Evolutionary conservation across 2,113 vertebrate species (phyloP), one percentile per base, ranked within the genome.

Genomic region (Anarrhichthys ocellatus): DNA sequence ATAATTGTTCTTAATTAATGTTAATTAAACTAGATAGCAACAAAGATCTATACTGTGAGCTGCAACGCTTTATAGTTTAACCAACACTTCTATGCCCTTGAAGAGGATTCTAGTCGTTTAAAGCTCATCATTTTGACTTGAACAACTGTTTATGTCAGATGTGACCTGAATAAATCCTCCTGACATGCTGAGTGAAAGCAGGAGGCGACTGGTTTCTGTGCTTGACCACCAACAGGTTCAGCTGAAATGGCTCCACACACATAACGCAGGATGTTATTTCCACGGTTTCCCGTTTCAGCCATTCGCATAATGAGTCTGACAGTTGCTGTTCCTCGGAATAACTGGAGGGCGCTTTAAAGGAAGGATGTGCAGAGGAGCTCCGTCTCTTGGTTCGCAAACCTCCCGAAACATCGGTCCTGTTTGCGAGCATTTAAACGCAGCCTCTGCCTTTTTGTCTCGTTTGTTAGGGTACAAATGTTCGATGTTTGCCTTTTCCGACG

Each of bases 101-200:
- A 72, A 10, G 56, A 58, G 50, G 27, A 7, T 27, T 36, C 20
- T 1, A 44, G 56, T 29, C 8, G 29, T 48, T 50, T 14, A 22
- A n/a, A n/a, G 61, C 14, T 66, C 24, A 2, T 73, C 1, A 11
- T 42, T 81, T 40, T 24, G 54, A 84, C 75, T 36, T 4, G 66
- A 86, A 22, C 81, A 91, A 81, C 80, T 88, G 81, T 38, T 80
- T 29, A 0, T 46, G 36, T 61, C 83, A 84, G 59, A 56, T 65
- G 77, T 76, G 32, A 40, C 29, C 32, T 17, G 17, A 66, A 54
- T 71, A 34, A 84, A 87, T 24, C 69, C 27, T 50, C 18, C 18
- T 18, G 80, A 61, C 81, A 27, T 0, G 63, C 46, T 22, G 48
- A 78, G 67, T 36, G 32, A 9, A 5, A 46, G 62, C 63, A 11